Evolutionary conservation across 2,113 vertebrate species (phyloP), one percentile per base, ranked within the genome.

Genomic region (Pao palembangensis): DNA sequence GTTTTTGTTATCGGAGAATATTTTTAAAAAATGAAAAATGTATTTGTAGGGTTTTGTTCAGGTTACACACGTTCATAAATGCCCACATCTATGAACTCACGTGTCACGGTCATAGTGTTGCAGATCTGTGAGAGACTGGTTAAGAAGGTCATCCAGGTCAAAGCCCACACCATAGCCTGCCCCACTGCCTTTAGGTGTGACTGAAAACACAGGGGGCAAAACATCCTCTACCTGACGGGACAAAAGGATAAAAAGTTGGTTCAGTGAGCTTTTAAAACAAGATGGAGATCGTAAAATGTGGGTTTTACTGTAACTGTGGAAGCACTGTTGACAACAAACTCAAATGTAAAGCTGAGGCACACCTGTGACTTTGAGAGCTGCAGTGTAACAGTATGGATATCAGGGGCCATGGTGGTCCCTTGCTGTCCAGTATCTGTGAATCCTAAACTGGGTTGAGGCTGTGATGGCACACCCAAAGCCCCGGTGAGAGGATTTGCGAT

Each of bases 321-420:
- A 58, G 17, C 19, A 12, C 6, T 21, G n/a, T 12, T 18, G 48
- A 50, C 48, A 20, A 20, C 8, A 11, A 20, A 19, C 4, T 51
- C 44, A 47, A 47, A 47, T 6, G 44, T 17, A 16, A 72, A 21
- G 19, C 42, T 5, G 42, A 58, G 34, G 62, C 83, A 80, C 21
- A 96, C 94, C 93, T 96, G 94, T 17, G 94, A 96, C 88, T 94
- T 96, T 20, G 95, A 96, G 21, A 97, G 92, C 83, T 96, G 95
- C 41, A 94, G 91, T 5, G 94, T 96, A 41, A 98, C 94, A 13
- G 91, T 92, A 58, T 92, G 93, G 75, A 98, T 94, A 48, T 96
- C 94, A 0, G 93, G 90, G 19, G 88, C 83, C 6, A 86, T 82
- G 4, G 90, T 80, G 12, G 86, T 82, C 31, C 72, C 85, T 25